Percentiles rank a stretch among this genome's conserved stretches.
These are phyloP conservation scores for Bursaphelenchus okinawaensis DNA, from an alignment of 2,888 invertebrate species.

Conservation along the genomic window DNA sequence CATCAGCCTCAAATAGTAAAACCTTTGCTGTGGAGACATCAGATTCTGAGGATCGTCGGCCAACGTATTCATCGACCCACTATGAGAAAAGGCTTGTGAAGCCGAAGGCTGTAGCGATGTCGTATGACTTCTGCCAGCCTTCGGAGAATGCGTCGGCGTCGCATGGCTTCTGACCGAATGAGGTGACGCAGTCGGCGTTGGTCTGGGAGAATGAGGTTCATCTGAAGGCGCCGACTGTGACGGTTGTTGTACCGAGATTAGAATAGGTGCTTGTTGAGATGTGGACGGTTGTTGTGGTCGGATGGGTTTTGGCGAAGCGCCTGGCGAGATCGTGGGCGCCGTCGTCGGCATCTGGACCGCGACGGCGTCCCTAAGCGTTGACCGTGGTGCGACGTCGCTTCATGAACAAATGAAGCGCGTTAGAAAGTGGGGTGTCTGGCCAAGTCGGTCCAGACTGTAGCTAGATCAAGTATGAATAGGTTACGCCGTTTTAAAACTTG, in stretches of 20 bases:
- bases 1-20: slow-evolving; percentile 58
- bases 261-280: neutral
- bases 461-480: too few species aligned
- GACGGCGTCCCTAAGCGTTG: neutral
- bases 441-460: too few species aligned
- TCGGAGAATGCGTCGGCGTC: neutral
- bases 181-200: neutral
- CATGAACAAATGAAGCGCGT: neutral
- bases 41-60: slow-evolving; percentile 19
- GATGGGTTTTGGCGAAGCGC: neutral
- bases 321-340: neutral
- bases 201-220: neutral
- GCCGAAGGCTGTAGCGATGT: neutral
- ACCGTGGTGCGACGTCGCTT: neutral
- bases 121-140: slow-evolving; percentile 5
- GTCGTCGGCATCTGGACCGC: neutral
- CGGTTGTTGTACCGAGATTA: neutral
- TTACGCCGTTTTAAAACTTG: too few species aligned
- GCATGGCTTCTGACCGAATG: neutral
- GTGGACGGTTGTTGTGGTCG: neutral
- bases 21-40: slow-evolving; percentile 45
- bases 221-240: neutral
- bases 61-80: neutral
- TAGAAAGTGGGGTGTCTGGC: too few species aligned
- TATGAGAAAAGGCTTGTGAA: too few species aligned